phyloP scores from a whole-genome alignment of 2,113 vertebrate genomes.

The Ceyx melanurus region DNA sequence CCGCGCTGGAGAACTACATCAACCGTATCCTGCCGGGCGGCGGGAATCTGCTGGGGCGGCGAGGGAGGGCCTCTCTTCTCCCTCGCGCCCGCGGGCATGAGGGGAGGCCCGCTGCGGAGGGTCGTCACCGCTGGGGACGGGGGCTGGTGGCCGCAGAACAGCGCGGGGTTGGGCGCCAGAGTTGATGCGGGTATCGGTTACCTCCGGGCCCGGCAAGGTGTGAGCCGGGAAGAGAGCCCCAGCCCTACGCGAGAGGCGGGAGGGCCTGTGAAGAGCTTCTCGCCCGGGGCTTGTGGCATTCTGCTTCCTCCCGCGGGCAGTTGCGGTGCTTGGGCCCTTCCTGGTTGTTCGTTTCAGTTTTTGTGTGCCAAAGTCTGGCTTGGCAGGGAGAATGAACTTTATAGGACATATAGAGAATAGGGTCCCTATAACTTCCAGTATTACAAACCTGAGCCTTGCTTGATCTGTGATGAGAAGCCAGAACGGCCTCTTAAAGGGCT shows the following conservation, averaged over 20 bases:
- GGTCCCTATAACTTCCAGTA: rapidly evolving
- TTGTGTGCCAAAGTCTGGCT: rapidly evolving
- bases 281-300: not conserved
- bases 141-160: not conserved
- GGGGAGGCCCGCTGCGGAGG: not conserved
- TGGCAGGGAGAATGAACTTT: not conserved
- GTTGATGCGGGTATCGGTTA: not conserved
- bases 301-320: not conserved
- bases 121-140: too few relatives aligned
- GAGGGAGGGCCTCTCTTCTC: rapidly evolving
- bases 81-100: not conserved
- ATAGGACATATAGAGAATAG: rapidly evolving
- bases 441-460: too few relatives aligned
- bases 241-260: not conserved
- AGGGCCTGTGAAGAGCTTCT: rapidly evolving
- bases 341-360: rapidly evolving
- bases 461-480: rapidly evolving
- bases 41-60: rapidly evolving
- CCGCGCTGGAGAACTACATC: slow-evolving; percentile 81
- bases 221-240: too few relatives aligned
- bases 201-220: not conserved
- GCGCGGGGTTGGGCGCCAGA: not conserved
- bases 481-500: too few relatives aligned
- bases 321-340: not conserved
- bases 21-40: slow-evolving; percentile 76